Base-by-base conservation (phyloP, 2,888 invertebrate species). In the Heteromurus nitidus region DNA sequence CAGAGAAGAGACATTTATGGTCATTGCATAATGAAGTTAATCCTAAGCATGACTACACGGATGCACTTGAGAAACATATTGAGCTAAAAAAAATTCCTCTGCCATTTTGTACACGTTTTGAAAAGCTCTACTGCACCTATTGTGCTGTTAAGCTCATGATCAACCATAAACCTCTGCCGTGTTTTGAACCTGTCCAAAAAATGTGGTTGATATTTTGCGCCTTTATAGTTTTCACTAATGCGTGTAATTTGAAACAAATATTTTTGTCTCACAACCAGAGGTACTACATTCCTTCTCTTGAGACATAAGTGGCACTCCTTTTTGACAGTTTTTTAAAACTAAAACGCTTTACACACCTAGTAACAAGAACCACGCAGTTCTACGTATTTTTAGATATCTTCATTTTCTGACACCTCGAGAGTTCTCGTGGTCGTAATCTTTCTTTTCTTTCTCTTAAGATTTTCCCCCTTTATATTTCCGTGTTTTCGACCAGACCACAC, bases 21-120 rank as follows among this genome's bases (percentile, higher is more conserved):
- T 22, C 22, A 24, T 53, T 53, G 53, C 53, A 53, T 53, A 53
- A 53, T 53, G 22, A 53, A 22, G 20, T 2, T n/a, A 53, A 53
- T 53, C 7, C 5, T 53, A 53, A 53, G 53, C 53, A 53, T 53
- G 53, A 53, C 20, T 53, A 9, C 36, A 36, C 22, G 18, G 47
- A 1, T 53, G 3, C 22, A 18, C 22, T 53, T 18, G 13, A 53
- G 22, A 53, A 36, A n/a, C n/a, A n/a, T n/a, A n/a, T n/a, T 47
- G 47, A 3, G 7, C 7, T 16, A 11, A 47, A 47, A n/a, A n/a
- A 11, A n/a, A n/a, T 47, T 47, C n/a, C 47, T 16, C 47, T 36
- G 13, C 5, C 5, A 36, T 36, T 13, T 36, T 36, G 36, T n/a
- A n/a, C n/a, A n/a, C n/a, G n/a, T n/a, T n/a, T n/a, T n/a, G n/a